Evolutionary conservation across 2,888 invertebrate genomes (phyloP), one percentile per base, ranked within the genome.

Genomic region (Drosophila testacea): DNA sequence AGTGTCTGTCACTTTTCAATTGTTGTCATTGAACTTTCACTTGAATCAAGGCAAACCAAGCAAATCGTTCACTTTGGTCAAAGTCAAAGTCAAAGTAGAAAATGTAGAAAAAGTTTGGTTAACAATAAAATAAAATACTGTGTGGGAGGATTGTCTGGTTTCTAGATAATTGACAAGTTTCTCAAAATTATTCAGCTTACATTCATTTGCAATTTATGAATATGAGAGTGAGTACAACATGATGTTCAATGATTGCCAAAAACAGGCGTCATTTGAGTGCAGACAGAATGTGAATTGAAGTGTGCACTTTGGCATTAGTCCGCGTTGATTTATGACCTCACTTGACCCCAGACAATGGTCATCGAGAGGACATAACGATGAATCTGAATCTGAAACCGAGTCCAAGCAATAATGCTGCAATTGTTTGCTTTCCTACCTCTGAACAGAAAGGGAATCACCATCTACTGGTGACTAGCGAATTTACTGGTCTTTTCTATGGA

Each of bases 281-380:
- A 51, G 65, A 51, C 66, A 47, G 50, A 46, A 48, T 39, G 34
- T 46, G 36, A 73, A 63, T 51, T 73, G 76, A 82, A 88, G 86
- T 62, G 66, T 63, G 65, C 68, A 76, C 66, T 73, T 79, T 44
- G 83, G 77, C 73, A 88, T 83, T 83, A 88, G 88, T 66, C 68
- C 32, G 56, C 63, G 61, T 57, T 72, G 77, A 88, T 80, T 88
- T 88, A 88, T 83, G 83, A 70, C 44, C 74, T 65, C 73, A 64
- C 69, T 83, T 62, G 80, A 68, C 60, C 65, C 50, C 60, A 42
- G 36, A 67, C 57, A 56, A 78, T 62, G 57, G 48, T 46, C 57
- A 55, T 59, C 30, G 54, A 74, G 63, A 27, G 44, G 44, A 39
- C 38, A 36, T 39, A 30, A 13, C 30, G 32, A 32, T 5, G 13